Base-by-base conservation (phyloP, 2,888 invertebrate genomes). In the Uropetala carovei region DNA sequence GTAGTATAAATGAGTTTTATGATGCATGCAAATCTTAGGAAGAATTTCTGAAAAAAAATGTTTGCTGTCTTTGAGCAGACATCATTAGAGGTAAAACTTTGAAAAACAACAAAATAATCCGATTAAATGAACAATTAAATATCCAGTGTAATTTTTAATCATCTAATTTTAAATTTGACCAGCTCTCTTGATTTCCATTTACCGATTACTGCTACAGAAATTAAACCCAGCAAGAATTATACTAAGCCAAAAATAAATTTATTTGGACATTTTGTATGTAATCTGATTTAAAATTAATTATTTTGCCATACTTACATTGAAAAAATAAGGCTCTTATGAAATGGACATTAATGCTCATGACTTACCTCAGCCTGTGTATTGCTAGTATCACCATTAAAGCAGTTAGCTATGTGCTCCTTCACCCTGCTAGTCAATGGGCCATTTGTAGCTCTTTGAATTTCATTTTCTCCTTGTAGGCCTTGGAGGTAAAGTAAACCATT, bases 401-500 rank as follows among this genome's bases (percentile, higher is more conserved):
- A 89, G 64, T 18, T 68, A 13, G 60, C 89, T 8, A 89, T 60
- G 43, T 68, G 30, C 43, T 89, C 89, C 56, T 89, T 89, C 64
- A 64, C 64, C n/a, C 30, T 89, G n/a, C 89, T 89, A 64, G 64
- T 64, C 30, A 89, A 30, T 9, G 68, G 43, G 18, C 89, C 64
- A 64, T 30, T 64, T 18, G 64, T n/a, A n/a, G 89, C 60, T 64
- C 43, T 68, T 68, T 30, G 43, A 16, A 89, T 43, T 11, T 16
- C 89, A 43, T 68, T 89, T 43, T 89, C 89, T 64, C 68, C 89
- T 11, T 89, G 64, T 10, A 68, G 89, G 68, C 64, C 89, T 89
- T 11, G 43, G n/a, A 75, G 27, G 22, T 75, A 75, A 75, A 75
- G 22, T 4, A 75, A 75, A 75, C 2, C 22, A 22, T 75, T 75